Percentiles rank a stretch among this genome's conserved stretches.
Evolutionary conservation across 2,888 invertebrate genomes (phyloP).

Genomic region (Cephonodes hylas): DNA sequence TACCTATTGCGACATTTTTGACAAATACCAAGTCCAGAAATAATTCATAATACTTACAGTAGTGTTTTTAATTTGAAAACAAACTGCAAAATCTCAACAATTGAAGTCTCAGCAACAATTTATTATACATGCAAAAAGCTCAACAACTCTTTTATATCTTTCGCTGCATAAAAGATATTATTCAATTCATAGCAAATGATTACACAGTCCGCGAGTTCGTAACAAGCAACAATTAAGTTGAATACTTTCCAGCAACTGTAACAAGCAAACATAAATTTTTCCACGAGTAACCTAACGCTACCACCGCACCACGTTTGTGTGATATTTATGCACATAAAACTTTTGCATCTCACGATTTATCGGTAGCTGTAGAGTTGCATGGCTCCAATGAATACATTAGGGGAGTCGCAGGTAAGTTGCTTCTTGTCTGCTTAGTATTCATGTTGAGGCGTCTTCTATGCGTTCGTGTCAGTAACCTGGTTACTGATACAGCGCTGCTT

Average conservation of each 20-base stretch:
- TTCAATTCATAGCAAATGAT: neutral
- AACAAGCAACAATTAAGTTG: constrained; percentile 7
- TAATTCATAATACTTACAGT: no score
- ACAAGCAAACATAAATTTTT: constrained; percentile 7
- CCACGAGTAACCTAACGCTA: neutral
- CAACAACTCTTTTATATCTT: no score
- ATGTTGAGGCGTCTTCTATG: constrained; percentile 34
- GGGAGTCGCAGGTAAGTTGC: constrained; percentile 37
- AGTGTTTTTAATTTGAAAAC: no score
- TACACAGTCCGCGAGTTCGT: neutral
- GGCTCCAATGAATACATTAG: constrained; percentile 72
- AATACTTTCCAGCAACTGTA: constrained; percentile 3
- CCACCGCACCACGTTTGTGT: neutral
- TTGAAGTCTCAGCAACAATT: no score
- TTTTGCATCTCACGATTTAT: constrained; percentile 21
- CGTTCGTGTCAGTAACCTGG: constrained; percentile 38
- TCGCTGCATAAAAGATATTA: neutral
- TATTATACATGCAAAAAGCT: no score
- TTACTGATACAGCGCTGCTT: constrained; percentile 17
- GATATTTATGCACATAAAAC: constrained; percentile 13
- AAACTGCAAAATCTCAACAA: no score
- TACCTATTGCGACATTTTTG: no score
- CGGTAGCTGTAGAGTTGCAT: constrained; percentile 47
- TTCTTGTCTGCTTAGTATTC: constrained; percentile 55
- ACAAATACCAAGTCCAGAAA: no score